Percentiles rank a stretch among this genome's conserved stretches.
phyloP scores from a whole-genome alignment of 2,797 vertebrate species.

The Parambassis ranga region DNA sequence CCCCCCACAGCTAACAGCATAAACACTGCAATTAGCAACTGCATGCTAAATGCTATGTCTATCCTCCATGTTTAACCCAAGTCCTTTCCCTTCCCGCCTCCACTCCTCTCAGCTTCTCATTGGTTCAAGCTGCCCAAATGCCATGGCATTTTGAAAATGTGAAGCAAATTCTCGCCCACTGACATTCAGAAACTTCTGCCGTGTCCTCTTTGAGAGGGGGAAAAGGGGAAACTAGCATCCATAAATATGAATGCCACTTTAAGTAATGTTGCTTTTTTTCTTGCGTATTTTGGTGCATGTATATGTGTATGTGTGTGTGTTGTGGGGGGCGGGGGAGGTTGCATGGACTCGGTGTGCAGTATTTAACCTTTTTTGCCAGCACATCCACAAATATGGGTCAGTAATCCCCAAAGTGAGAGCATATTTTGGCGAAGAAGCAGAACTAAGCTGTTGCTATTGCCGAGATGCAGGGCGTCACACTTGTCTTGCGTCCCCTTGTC shows the following conservation, averaged over 20 bases:
- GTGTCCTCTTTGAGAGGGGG: constrained; percentile 65
- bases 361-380: constrained; percentile 83
- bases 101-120: constrained; percentile 63
- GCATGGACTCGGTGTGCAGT: constrained; percentile 64
- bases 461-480: constrained; percentile 62
- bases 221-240: constrained; percentile 22
- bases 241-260: constrained; percentile 83
- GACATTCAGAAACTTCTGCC: constrained; percentile 86
- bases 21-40: constrained; percentile 71
- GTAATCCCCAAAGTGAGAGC: constrained; percentile 79
- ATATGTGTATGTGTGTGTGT: not conserved
- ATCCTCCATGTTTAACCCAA: constrained; percentile 60
- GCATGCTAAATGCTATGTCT: constrained; percentile 43
- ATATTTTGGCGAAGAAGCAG: constrained; percentile 69
- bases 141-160: constrained; percentile 87
- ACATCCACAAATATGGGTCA: constrained; percentile 82
- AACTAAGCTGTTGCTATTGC: constrained; percentile 76
- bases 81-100: constrained; percentile 55
- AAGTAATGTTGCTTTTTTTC: constrained; percentile 70
- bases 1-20: constrained; percentile 37
- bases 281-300: constrained; percentile 22
- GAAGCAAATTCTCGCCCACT: constrained; percentile 80
- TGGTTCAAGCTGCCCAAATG: constrained; percentile 83
- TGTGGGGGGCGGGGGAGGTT: constrained; percentile 7
- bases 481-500: constrained; percentile 63